A percentile compares a stretch with the other conserved stretches of the same genome.
Conservation (phyloP, 1,140 invertebrate species). For the Periplaneta americana region DNA sequence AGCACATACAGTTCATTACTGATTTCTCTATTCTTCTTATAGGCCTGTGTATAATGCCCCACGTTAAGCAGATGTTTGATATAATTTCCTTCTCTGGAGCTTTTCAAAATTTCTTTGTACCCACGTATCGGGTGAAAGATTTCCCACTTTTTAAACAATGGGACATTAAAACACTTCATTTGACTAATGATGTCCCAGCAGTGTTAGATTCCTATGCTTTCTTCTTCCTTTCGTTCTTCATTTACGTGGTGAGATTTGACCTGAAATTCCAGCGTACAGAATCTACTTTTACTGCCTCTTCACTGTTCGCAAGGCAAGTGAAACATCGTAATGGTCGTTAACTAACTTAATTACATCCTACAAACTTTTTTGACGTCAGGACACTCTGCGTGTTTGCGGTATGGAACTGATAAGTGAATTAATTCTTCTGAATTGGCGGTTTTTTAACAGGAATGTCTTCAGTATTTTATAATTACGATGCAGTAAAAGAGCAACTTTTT, state of each 20-base stretch:
- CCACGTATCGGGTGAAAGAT: neutral
- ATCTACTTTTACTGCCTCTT: neutral
- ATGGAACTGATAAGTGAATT: neutral
- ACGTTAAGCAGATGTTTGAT: too few relatives aligned
- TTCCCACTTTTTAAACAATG: too few relatives aligned
- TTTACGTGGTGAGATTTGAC: too few relatives aligned
- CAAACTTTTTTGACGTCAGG: neutral
- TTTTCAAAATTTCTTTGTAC: neutral
- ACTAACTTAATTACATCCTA: neutral
- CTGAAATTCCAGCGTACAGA: neutral
- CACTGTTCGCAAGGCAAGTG: neutral
- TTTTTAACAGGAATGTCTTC: neutral
- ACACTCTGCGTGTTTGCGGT: neutral
- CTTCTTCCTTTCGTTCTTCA: neutral
- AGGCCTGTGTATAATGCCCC: too few relatives aligned
- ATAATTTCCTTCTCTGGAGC: too few relatives aligned
- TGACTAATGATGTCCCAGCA: neutral
- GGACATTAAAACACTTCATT: too few relatives aligned
- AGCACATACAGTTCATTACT: too few relatives aligned
- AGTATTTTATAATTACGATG: neutral
- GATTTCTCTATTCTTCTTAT: too few relatives aligned
- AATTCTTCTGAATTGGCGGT: neutral
- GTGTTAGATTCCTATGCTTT: neutral
- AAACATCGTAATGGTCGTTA: neutral
- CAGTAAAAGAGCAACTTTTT: neutral